Evolutionary conservation across 2,797 vertebrate species (phyloP).

Genomic region (Periophthalmus magnuspinnatus): DNA sequence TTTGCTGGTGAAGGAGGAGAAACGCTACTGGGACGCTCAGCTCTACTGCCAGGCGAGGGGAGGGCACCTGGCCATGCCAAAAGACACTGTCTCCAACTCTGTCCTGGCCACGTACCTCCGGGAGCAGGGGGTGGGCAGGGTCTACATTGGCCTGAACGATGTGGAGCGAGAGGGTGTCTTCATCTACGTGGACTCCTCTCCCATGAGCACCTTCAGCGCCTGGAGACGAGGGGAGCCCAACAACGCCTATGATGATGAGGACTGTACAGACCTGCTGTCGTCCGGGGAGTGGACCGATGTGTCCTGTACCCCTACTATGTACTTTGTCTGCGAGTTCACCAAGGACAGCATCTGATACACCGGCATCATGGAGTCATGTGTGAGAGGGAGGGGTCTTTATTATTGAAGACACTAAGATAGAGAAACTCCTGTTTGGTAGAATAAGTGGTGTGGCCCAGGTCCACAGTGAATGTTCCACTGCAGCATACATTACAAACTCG

Average conservation of each 20-base stretch:
- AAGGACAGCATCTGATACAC: constrained; percentile 80
- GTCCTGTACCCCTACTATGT: constrained; percentile 92
- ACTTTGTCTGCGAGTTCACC: constrained; percentile 96
- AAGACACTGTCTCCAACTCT: constrained; percentile 86
- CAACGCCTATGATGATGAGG: constrained; percentile 92
- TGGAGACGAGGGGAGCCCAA: constrained; percentile 96
- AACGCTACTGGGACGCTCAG: constrained; percentile 88
- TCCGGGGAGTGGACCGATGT: constrained; percentile 97
- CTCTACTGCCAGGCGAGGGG: constrained; percentile 89
- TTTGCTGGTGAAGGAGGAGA: constrained; percentile 97
- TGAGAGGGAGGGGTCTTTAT: constrained; percentile 16
- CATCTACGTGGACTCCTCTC: constrained; percentile 87
- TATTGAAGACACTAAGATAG: background rate
- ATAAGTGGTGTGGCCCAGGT: background rate
- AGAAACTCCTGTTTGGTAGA: background rate
- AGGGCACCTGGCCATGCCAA: constrained; percentile 94
- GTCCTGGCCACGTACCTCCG: constrained; percentile 88
- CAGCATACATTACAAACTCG: constrained; percentile 28
- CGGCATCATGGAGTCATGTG: background rate
- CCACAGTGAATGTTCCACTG: background rate
- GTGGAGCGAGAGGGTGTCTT: constrained; percentile 89
- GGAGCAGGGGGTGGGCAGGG: constrained; percentile 87
- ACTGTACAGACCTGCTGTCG: constrained; percentile 94
- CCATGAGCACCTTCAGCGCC: constrained; percentile 93
- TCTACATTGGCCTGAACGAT: constrained; percentile 95